Evolutionary conservation across 1,140 invertebrate genomes (phyloP).

Genomic region (Odontomachus brunneus): DNA sequence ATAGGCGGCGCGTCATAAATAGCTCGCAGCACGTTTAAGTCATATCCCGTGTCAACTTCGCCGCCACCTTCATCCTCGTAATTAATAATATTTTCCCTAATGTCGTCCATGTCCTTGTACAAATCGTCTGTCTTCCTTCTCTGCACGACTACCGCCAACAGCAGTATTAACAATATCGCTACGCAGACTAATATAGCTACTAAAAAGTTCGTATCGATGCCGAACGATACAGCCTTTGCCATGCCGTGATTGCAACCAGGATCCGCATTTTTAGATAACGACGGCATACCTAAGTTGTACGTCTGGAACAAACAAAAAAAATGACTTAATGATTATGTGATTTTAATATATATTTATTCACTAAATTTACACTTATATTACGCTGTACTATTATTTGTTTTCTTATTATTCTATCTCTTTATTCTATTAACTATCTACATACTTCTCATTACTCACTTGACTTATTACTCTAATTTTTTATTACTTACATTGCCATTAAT

Average conservation of each 20-base stretch:
- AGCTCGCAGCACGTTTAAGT: slow-evolving; percentile 94
- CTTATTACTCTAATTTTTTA: not conserved
- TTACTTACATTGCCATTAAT: slow-evolving; percentile 89
- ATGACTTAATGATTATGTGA: not conserved
- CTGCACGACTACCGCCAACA: slow-evolving; percentile 95
- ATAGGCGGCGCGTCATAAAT: slow-evolving; percentile 88
- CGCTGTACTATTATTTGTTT: too few species aligned
- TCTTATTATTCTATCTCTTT: not conserved
- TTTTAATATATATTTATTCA: not conserved
- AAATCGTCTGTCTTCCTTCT: slow-evolving; percentile 93
- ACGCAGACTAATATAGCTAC: slow-evolving; percentile 94
- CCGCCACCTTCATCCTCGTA: slow-evolving; percentile 99
- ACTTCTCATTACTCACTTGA: too few species aligned
- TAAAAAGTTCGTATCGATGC: slow-evolving; percentile 93
- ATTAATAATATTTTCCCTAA: slow-evolving; percentile 98
- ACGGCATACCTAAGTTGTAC: slow-evolving; percentile 92
- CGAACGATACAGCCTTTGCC: slow-evolving; percentile 91
- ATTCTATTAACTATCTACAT: not conserved
- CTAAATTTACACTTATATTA: too few species aligned
- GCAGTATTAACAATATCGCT: slow-evolving; percentile 91
- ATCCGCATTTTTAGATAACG: slow-evolving; percentile 88
- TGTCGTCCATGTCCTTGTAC: slow-evolving; percentile 97
- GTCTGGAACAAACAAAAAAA: slow-evolving; percentile 82
- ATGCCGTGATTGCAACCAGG: slow-evolving; percentile 89
- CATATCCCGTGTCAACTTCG: slow-evolving; percentile 97